These are phyloP conservation scores for Oryzias curvinotus DNA, from an alignment of 2,113 vertebrate species.

Conservation along the genomic window DNA sequence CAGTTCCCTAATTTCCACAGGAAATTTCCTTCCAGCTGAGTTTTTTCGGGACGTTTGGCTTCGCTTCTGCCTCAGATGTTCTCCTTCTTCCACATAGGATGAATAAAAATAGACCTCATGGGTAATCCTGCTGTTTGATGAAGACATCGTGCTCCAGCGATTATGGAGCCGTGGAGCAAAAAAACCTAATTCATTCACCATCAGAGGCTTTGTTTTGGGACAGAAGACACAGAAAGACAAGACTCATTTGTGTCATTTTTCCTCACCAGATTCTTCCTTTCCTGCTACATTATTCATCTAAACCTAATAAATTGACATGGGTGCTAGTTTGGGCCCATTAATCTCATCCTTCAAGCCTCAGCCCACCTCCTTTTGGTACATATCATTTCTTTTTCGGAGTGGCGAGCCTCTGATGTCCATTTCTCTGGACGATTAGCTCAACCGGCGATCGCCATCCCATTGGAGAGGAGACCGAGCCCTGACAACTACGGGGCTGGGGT, in stretches of 20 bases:
- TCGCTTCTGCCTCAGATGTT: neutral
- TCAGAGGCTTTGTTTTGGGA: slow-evolving; percentile 34
- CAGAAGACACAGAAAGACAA: slow-evolving; percentile 24
- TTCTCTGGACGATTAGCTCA: slow-evolving; percentile 17
- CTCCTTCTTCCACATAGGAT: neutral
- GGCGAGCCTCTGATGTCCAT: slow-evolving; percentile 31
- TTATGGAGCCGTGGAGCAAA: slow-evolving; percentile 45
- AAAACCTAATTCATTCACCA: slow-evolving; percentile 39
- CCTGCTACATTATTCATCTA: slow-evolving; percentile 60
- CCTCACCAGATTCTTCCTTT: slow-evolving; percentile 21
- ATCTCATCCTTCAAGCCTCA: slow-evolving; percentile 41
- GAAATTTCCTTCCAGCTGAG: no score
- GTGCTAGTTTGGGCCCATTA: slow-evolving; percentile 41
- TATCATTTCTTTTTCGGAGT: slow-evolving; percentile 35
- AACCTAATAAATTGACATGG: slow-evolving; percentile 57
- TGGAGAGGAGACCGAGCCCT: slow-evolving; percentile 17
- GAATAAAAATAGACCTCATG: slow-evolving; percentile 21
- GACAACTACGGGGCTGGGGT: slow-evolving; percentile 16
- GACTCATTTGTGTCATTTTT: slow-evolving; percentile 19
- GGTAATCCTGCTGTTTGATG: slow-evolving; percentile 53
- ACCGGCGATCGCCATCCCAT: slow-evolving; percentile 5
- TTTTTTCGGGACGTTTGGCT: no score
- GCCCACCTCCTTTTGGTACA: slow-evolving; percentile 32
- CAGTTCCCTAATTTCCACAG: no score
- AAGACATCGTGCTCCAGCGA: slow-evolving; percentile 53